Evolutionary conservation across 2,113 vertebrate species (phyloP).

Genomic region (Urocynchramus pylzowi): DNA sequence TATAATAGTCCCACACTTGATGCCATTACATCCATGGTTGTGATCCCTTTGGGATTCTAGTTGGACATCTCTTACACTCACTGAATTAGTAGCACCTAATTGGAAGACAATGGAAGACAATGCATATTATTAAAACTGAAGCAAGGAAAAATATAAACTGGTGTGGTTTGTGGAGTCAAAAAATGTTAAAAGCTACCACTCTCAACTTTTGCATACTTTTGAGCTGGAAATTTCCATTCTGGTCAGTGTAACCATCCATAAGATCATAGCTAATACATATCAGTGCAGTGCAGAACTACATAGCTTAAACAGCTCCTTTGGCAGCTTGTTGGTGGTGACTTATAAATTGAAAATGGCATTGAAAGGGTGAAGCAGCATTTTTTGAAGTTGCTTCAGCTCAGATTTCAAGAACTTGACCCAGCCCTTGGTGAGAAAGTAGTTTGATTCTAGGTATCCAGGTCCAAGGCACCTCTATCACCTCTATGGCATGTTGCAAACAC

Average conservation of each 20-base stretch:
- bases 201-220: not conserved
- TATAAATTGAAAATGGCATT: not conserved
- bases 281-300: not conserved
- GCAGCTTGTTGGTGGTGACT: not conserved
- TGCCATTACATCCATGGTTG: not conserved
- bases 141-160: not conserved
- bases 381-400: not conserved
- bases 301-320: not conserved
- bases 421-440: not conserved
- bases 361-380: not conserved
- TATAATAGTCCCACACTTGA: not conserved
- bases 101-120: not conserved
- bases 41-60: not conserved
- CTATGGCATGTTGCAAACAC: not conserved
- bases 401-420: not conserved
- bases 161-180: not conserved
- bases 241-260: not conserved
- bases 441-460: not conserved
- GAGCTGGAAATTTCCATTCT: not conserved
- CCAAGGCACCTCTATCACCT: not conserved
- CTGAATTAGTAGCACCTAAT: not conserved
- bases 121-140: not conserved
- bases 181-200: not conserved
- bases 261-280: not conserved
- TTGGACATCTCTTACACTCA: not conserved